These are phyloP conservation scores for Isaurus tuberculatus DNA, from an alignment of 92 coral and sea anemone species.

Conservation along the genomic window DNA sequence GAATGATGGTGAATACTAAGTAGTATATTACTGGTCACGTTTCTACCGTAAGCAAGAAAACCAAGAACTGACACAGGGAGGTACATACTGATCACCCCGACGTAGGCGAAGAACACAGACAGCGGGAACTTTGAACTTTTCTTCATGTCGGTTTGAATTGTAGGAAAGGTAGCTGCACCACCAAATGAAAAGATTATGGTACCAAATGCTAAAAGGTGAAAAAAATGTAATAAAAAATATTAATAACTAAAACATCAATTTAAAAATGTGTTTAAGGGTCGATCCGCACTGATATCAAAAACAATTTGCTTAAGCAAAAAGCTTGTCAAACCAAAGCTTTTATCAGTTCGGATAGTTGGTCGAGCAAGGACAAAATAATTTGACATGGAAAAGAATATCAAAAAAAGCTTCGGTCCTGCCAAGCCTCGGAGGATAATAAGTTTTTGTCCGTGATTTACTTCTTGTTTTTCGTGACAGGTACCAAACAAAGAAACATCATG, in stretches of 20 bases:
- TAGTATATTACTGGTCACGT: constrained; percentile 71
- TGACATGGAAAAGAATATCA: too few relatives aligned
- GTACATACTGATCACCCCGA: constrained; percentile 81
- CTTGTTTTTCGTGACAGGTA: too few relatives aligned
- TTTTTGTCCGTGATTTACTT: too few relatives aligned
- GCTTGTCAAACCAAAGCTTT: too few relatives aligned
- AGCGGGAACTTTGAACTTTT: constrained; percentile 70
- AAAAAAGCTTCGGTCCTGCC: too few relatives aligned
- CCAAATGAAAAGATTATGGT: constrained; percentile 94
- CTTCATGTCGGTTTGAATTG: constrained; percentile 96
- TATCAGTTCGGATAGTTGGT: too few relatives aligned
- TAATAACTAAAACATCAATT: neutral
- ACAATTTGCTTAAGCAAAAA: too few relatives aligned
- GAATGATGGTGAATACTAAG: constrained; percentile 53
- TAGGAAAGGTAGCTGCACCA: constrained; percentile 95
- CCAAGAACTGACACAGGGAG: constrained; percentile 88
- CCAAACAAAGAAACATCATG: too few relatives aligned
- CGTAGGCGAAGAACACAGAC: constrained; percentile 77
- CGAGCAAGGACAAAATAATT: too few relatives aligned
- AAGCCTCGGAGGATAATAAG: too few relatives aligned
- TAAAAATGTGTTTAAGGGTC: too few relatives aligned
- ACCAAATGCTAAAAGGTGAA: constrained; percentile 75
- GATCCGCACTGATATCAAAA: too few relatives aligned
- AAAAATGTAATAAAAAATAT: neutral
- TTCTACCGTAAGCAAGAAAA: constrained; percentile 78